Evolutionary conservation across 2,797 vertebrate species (phyloP).

Genomic region (Lycodopsis pacificus): DNA sequence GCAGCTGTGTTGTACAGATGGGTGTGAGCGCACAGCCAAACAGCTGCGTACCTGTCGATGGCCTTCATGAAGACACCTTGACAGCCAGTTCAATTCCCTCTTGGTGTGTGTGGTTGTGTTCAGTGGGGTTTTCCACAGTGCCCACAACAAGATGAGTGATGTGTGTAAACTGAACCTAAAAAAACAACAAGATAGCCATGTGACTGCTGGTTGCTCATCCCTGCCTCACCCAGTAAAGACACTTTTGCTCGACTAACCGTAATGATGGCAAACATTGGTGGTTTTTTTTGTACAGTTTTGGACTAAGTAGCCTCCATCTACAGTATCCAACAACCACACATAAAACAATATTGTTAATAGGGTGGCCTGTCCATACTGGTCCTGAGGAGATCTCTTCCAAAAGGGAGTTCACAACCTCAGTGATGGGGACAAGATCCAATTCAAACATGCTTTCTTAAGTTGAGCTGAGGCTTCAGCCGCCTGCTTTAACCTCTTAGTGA

Average conservation of each 20-base stretch:
- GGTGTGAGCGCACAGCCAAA: neutral
- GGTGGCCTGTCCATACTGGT: neutral
- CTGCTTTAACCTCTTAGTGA: no score
- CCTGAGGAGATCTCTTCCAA: neutral
- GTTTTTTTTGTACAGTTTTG: neutral
- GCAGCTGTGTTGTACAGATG: slow-evolving; percentile 5
- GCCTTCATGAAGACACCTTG: neutral
- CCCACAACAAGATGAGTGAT: neutral
- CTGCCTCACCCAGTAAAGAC: neutral
- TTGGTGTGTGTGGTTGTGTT: neutral
- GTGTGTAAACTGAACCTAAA: neutral
- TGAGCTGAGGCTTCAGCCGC: neutral
- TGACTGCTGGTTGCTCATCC: neutral
- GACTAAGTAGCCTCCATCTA: neutral
- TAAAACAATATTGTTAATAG: neutral
- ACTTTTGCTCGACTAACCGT: neutral
- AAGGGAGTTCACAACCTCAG: neutral
- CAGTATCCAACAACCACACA: neutral
- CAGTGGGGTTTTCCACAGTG: slow-evolving; percentile 10
- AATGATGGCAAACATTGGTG: neutral
- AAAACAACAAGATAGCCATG: neutral
- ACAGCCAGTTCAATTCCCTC: neutral
- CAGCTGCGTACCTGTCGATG: neutral
- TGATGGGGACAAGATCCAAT: neutral
- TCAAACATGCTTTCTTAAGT: neutral